A percentile compares a stretch with the other conserved stretches of the same genome.
phyloP scores from a whole-genome alignment of 2,113 vertebrate species.

The Oreotrochilus melanogaster region DNA sequence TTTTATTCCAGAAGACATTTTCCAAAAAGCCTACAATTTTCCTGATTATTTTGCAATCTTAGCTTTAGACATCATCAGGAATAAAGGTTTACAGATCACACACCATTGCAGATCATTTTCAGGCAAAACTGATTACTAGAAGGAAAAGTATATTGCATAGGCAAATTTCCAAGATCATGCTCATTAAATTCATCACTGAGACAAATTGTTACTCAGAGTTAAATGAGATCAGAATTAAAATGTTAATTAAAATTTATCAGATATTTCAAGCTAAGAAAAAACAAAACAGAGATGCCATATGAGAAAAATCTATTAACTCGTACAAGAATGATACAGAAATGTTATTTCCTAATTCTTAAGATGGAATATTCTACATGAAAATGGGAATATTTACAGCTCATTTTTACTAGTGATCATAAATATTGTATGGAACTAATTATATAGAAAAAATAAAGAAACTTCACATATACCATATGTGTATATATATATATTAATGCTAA shows the following conservation, averaged over 20 bases:
- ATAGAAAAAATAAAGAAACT: neutral
- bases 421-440: neutral
- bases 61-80: neutral
- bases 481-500: neutral
- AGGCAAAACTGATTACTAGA: neutral
- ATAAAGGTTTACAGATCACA: neutral
- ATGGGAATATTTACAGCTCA: neutral
- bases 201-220: neutral
- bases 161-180: neutral
- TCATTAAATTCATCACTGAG: neutral
- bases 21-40: neutral
- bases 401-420: neutral
- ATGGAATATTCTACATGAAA: neutral
- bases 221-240: neutral
- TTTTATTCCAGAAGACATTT: neutral
- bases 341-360: neutral
- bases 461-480: neutral
- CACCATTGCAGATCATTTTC: neutral
- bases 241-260: neutral
- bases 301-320: neutral
- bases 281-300: rapidly evolving
- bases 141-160: neutral
- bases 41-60: neutral
- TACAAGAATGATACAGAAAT: neutral
- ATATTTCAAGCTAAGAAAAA: neutral